Percentiles rank a stretch among this genome's conserved stretches.
Evolutionary conservation across 1,140 invertebrate genomes (phyloP).

Genomic region (Drosophila bipectinata): DNA sequence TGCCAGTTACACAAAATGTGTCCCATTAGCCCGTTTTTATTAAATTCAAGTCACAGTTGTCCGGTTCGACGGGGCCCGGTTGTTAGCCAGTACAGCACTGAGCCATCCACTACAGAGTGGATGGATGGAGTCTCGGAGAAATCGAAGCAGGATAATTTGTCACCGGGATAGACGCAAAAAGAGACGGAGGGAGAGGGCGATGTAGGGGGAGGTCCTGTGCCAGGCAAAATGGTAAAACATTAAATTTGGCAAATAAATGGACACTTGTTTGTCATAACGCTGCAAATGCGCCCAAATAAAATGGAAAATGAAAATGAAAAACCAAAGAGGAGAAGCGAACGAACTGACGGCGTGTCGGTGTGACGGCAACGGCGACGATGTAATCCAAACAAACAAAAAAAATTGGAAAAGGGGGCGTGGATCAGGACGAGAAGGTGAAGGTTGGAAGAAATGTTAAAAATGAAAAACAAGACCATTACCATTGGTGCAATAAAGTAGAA

Average conservation of each 20-base stretch:
- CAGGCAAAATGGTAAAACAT: conserved; percentile 72
- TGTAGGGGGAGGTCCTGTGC: not conserved
- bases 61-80: conserved; percentile 28
- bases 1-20: conserved; percentile 56
- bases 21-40: conserved; percentile 74
- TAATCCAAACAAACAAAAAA: conserved; percentile 62
- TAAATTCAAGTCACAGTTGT: conserved; percentile 78
- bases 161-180: conserved; percentile 32
- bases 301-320: conserved; percentile 61
- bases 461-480: conserved; percentile 81
- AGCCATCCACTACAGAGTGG: not conserved
- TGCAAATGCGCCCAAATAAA: conserved; percentile 78
- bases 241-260: conserved; percentile 82
- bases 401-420: not conserved
- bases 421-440: not conserved
- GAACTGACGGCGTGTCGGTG: conserved; percentile 33
- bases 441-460: conserved; percentile 54
- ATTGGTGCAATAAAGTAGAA: conserved; percentile 81
- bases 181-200: not conserved
- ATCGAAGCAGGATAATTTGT: conserved; percentile 81
- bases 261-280: conserved; percentile 82
- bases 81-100: conserved; percentile 9
- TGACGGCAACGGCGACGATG: conserved; percentile 52
- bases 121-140: conserved; percentile 59
- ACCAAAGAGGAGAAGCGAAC: conserved; percentile 42